Evolutionary conservation across 2,797 vertebrate species (phyloP).

Genomic region (Harpagifer antarcticus): DNA sequence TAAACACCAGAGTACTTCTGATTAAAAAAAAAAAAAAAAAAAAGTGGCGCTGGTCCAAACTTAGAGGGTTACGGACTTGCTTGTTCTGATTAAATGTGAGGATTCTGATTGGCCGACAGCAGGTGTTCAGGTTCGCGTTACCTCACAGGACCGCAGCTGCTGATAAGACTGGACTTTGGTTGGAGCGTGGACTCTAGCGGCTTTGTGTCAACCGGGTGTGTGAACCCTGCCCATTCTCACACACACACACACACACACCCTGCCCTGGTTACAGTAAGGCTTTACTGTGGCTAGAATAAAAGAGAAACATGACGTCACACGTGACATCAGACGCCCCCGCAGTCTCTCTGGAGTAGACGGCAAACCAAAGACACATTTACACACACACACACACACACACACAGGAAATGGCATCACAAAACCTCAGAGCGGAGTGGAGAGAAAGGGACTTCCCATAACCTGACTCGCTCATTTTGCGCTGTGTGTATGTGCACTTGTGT

Average conservation of each 20-base stretch:
- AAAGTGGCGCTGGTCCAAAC: neutral
- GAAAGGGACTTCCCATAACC: conserved; percentile 74
- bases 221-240: conserved; percentile 1
- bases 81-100: neutral
- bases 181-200: conserved; percentile 29
- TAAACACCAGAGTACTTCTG: conserved; percentile 2
- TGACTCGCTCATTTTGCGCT: conserved; percentile 40
- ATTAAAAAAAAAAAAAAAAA: neutral
- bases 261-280: conserved; percentile 44
- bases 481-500: conserved; percentile 17
- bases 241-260: conserved; percentile 36
- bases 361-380: conserved; percentile 51
- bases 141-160: conserved; percentile 4
- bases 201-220: conserved; percentile 23
- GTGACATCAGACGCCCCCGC: conserved; percentile 68
- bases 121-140: conserved; percentile 1
- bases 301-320: conserved; percentile 71
- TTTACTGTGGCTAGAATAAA: conserved; percentile 63
- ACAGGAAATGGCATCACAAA: conserved; percentile 71
- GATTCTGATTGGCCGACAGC: conserved; percentile 47
- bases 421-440: conserved; percentile 59
- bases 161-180: conserved; percentile 45
- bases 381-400: conserved; percentile 36
- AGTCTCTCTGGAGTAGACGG: conserved; percentile 42
- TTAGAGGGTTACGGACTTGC: neutral